phyloP scores from a whole-genome alignment of 2,113 vertebrate genomes.

The Pseudonaja textilis region DNA sequence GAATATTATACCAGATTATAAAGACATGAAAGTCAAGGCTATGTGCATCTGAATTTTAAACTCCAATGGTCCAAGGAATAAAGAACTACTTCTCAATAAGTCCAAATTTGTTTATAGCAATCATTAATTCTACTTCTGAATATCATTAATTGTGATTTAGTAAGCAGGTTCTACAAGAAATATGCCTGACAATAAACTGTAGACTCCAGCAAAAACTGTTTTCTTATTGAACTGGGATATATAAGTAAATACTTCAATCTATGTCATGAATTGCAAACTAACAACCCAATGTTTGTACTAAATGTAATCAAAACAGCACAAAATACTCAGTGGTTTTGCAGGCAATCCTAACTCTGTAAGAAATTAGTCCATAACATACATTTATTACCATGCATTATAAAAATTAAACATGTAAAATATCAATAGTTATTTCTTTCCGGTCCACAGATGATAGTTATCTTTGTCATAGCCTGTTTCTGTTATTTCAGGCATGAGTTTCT shows the following conservation, averaged over 20 bases:
- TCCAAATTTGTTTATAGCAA: background rate
- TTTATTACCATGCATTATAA: background rate
- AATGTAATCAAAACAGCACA: background rate
- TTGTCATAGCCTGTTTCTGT: background rate
- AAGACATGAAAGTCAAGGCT: background rate
- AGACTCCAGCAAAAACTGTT: background rate
- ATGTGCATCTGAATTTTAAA: background rate
- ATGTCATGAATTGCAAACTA: background rate
- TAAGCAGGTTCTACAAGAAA: background rate
- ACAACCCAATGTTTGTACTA: background rate
- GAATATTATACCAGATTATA: background rate
- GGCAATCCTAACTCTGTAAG: background rate
- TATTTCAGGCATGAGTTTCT: background rate
- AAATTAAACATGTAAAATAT: background rate
- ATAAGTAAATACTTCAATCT: background rate
- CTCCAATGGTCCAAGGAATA: background rate
- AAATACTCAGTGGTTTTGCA: background rate
- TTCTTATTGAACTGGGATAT: background rate
- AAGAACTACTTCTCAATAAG: background rate
- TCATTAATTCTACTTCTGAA: background rate
- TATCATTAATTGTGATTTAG: background rate
- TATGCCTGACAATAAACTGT: background rate
- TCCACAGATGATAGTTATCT: background rate
- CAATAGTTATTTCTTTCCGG: background rate
- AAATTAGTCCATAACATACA: background rate